A percentile compares a stretch with the other conserved stretches of the same genome.
Conservation (phyloP, 1,140 invertebrate species). For the Cotesia vestalis region DNA sequence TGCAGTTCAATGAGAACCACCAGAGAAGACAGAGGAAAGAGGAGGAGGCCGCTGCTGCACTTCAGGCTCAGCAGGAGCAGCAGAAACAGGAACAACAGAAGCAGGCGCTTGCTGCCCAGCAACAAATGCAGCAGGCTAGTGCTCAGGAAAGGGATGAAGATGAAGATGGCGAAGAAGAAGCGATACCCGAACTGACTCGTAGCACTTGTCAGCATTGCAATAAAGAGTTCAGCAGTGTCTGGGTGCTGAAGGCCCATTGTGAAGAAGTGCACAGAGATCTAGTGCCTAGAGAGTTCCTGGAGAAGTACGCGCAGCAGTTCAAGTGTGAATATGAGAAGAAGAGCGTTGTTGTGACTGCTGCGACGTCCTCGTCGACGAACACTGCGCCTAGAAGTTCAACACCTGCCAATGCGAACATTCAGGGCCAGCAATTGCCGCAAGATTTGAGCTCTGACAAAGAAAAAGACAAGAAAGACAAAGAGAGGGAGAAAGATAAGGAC, state of each 20-base stretch:
- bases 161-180: constrained; percentile 67
- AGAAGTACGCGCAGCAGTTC: constrained; percentile 91
- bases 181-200: constrained; percentile 71
- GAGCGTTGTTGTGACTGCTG: constrained; percentile 73
- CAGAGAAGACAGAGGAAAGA: constrained; percentile 74
- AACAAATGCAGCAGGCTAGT: constrained; percentile 39
- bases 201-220: constrained; percentile 87
- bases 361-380: constrained; percentile 69
- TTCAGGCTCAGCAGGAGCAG: constrained; percentile 65
- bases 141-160: constrained; percentile 66
- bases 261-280: constrained; percentile 94
- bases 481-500: constrained; percentile 65
- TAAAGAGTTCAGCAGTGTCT: constrained; percentile 94
- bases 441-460: constrained; percentile 59
- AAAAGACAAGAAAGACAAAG: constrained; percentile 67
- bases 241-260: constrained; percentile 94
- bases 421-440: constrained; percentile 46
- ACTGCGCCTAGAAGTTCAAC: constrained; percentile 71
- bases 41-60: constrained; percentile 64
- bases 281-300: constrained; percentile 87
- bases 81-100: constrained; percentile 60
- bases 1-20: constrained; percentile 95
- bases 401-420: constrained; percentile 46
- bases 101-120: constrained; percentile 55
- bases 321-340: constrained; percentile 87